phyloP scores from a whole-genome alignment of 2,888 invertebrate species.

The Netelia melanura region DNA sequence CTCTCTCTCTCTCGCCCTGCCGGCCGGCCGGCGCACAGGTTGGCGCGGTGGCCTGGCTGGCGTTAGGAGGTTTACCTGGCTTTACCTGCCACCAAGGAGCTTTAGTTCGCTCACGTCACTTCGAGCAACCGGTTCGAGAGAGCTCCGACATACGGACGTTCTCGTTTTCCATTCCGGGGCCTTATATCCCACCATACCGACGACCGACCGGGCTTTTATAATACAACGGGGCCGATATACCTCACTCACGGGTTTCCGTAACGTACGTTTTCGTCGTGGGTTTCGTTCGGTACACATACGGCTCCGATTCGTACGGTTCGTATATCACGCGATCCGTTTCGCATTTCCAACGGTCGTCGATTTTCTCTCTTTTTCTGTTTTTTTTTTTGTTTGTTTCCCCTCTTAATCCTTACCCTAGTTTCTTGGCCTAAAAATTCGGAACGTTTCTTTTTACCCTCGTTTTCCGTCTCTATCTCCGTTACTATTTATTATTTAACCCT shows the following conservation, averaged over 20 bases:
- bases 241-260: background rate
- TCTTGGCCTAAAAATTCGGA: background rate
- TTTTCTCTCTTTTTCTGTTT: slow-evolving; percentile 37
- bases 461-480: background rate
- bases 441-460: slow-evolving; percentile 20
- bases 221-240: slow-evolving; percentile 29
- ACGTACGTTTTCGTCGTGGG: background rate
- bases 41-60: slow-evolving; percentile 70
- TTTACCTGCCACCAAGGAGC: slow-evolving; percentile 82
- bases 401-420: slow-evolving; percentile 25
- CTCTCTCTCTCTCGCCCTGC: slow-evolving; percentile 21
- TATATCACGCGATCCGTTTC: slow-evolving; percentile 26
- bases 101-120: slow-evolving; percentile 85
- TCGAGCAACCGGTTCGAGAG: slow-evolving; percentile 83
- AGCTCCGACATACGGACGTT: slow-evolving; percentile 67
- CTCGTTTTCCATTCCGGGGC: slow-evolving; percentile 1
- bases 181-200: background rate
- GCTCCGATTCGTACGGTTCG: slow-evolving; percentile 1
- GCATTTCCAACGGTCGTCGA: slow-evolving; percentile 61
- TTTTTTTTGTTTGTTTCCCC: background rate
- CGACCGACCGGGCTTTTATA: slow-evolving; percentile 25
- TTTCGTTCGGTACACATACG: background rate
- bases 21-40: slow-evolving; percentile 76
- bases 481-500: too few species aligned
- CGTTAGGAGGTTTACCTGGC: slow-evolving; percentile 82